These are phyloP conservation scores for Vipera latastei DNA, from an alignment of 2,797 vertebrate genomes.

Conservation along the genomic window DNA sequence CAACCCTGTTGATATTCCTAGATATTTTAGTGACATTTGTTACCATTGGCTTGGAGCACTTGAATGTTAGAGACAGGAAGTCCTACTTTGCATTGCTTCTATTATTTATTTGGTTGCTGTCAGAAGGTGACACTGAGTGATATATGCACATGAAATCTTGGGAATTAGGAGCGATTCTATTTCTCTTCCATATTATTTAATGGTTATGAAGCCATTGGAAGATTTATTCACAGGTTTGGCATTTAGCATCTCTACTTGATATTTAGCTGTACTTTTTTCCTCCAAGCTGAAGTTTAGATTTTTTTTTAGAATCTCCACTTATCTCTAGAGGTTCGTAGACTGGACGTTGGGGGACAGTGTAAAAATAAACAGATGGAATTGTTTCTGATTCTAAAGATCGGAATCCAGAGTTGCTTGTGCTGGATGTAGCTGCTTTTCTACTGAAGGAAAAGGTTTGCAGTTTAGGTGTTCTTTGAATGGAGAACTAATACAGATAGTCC, in stretches of 20 bases:
- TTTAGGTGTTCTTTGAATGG: neutral
- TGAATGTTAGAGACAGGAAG: neutral
- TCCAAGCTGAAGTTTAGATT: neutral
- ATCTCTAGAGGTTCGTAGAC: neutral
- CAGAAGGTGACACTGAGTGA: neutral
- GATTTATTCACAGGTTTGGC: neutral
- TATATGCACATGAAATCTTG: neutral
- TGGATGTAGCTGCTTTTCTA: neutral
- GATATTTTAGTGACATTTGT: neutral
- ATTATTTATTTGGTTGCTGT: neutral
- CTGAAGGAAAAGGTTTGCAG: neutral
- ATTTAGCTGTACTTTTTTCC: neutral
- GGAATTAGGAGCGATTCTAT: neutral
- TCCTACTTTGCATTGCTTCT: neutral
- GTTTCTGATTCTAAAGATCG: neutral
- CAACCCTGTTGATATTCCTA: neutral
- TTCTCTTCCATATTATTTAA: neutral
- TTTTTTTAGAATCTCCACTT: neutral
- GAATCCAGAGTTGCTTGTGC: neutral
- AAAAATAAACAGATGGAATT: neutral
- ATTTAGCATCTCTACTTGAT: neutral
- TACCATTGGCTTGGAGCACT: neutral
- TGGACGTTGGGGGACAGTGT: neutral
- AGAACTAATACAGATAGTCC: neutral
- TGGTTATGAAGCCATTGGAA: neutral